Base-by-base conservation (phyloP, 2,113 vertebrate genomes). In the Perca schrenkii region DNA sequence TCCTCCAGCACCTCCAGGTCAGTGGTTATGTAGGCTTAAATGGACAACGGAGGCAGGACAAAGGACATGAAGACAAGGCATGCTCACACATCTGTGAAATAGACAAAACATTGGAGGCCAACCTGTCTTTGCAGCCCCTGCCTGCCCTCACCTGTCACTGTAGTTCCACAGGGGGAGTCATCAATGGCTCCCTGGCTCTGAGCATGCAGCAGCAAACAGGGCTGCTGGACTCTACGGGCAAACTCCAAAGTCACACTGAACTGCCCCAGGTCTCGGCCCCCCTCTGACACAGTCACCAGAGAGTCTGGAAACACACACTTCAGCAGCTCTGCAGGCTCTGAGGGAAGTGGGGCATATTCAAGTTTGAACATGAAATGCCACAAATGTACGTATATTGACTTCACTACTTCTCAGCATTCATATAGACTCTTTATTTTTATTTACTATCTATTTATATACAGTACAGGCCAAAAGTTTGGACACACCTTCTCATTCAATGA, bases 1-100 rank as follows among this genome's bases (percentile, higher is more conserved):
- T 97, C 96, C 79, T 97, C 96, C 57, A 97, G 73, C 52, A 94
- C 93, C 78, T 96, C 95, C 88, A 98, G 90, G 0, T 88, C 92
- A 43, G 53, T 80, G 0, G 95, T 94, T 36, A 98, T 36, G 40
- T 96, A 96, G 71, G 94, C 97, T 98, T 74, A 14, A 11, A 71
- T 57, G 16, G 1, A 49, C 14, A 77, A 64, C 11, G 31, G n/a
- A 50, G n/a, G 22, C 12, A 68, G 43, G 21, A 22, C 0, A 11
- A 46, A 66, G 5, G 11, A 64, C 8, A 75, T 12, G 7, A 57
- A 22, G 2, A 57, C 2, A 22, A 50, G 2, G 28, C 4, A 14
- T 1, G 3, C 1, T 60, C 36, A 62, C 8, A 68, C 14, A 81
- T 25, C 17, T 66, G 52, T 28, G 40, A 14, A 36, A 58, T 6